Base-by-base conservation (phyloP, 30 jellyfish, hydroid and myxozoan genomes). In the Haliclystus octoradiatus region DNA sequence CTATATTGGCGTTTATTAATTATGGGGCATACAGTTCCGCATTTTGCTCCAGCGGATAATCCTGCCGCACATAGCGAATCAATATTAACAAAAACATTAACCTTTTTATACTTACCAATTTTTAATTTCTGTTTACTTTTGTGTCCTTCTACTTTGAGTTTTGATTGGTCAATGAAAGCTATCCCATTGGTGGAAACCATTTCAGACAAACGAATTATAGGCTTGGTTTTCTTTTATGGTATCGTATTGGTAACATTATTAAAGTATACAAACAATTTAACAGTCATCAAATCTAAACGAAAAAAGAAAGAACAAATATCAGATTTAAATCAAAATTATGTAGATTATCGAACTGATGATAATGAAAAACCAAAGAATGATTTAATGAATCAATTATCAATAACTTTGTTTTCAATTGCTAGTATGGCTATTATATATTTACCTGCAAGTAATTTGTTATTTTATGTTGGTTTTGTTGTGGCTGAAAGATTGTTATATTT, bases 121-220 rank as follows among this genome's bases (percentile, higher is more conserved):
- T 52, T 68, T 14, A 86, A 86, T 47, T 32, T 86, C 13, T 73
- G 69, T 34, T 69, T 86, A 72, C 70, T 86, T 64, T 57, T 86
- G 85, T 86, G 46, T 70, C 96, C 96, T 23, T 71, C 92, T 82
- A 85, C 74, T 68, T 80, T 86, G 80, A 86, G 96, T 57, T 86
- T 78, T 86, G 96, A 86, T 68, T 86, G 92, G 92, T 86, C 96
- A 52, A 86, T 86, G 94, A 86, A 79, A 35, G 73, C 96, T 30
- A 73, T 86, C n/a, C 94, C 94, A 15, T 62, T 86, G 50, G 71
- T 86, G 7, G 72, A 51, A 5, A 26, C 75, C 5, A 12, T 86
- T 72, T 19, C 40, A 19, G 85, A 78, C 50, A 2, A 61, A 1
- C 75, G 91, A 65, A 86, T 79, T 71, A 4, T 73, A 0, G 69